A percentile compares a stretch with the other conserved stretches of the same genome.
Conservation (phyloP, 2,113 vertebrate species). For the Esox niger region DNA sequence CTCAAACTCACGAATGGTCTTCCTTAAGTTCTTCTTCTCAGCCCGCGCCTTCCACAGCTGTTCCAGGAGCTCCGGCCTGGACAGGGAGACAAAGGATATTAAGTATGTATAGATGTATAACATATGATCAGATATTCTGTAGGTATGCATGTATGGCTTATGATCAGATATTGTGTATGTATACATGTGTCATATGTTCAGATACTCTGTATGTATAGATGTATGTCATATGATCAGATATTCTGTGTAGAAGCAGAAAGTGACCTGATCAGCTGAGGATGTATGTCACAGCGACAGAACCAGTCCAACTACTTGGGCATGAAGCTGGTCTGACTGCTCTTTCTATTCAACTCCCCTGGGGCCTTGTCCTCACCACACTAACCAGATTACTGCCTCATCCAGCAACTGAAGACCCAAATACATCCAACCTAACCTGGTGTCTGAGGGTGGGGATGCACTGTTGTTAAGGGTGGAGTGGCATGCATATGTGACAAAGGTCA, state of each 20-base stretch:
- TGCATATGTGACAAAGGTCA: neutral
- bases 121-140: too few species aligned
- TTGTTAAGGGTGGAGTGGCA: too few species aligned
- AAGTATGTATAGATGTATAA: too few species aligned
- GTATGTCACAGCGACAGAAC: neutral
- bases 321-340: neutral
- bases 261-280: neutral
- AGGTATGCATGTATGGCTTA: too few species aligned
- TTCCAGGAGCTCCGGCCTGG: constrained; percentile 94
- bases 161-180: too few species aligned
- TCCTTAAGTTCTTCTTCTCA: constrained; percentile 95
- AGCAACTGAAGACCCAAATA: constrained; percentile 15
- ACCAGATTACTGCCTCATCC: constrained; percentile 29
- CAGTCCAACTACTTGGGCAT: neutral
- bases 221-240: too few species aligned
- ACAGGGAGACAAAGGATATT: too few species aligned
- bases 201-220: too few species aligned
- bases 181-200: too few species aligned
- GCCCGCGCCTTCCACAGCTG: constrained; percentile 97
- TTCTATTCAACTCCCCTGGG: neutral
- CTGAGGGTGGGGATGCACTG: neutral
- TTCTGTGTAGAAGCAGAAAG: neutral
- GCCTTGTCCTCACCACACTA: constrained; percentile 9
- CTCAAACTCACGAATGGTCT: constrained; percentile 91
- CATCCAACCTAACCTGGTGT: neutral